A percentile compares a stretch with the other conserved stretches of the same genome.
Conservation (phyloP, 2,113 vertebrate genomes). For the Anoplopoma fimbria region DNA sequence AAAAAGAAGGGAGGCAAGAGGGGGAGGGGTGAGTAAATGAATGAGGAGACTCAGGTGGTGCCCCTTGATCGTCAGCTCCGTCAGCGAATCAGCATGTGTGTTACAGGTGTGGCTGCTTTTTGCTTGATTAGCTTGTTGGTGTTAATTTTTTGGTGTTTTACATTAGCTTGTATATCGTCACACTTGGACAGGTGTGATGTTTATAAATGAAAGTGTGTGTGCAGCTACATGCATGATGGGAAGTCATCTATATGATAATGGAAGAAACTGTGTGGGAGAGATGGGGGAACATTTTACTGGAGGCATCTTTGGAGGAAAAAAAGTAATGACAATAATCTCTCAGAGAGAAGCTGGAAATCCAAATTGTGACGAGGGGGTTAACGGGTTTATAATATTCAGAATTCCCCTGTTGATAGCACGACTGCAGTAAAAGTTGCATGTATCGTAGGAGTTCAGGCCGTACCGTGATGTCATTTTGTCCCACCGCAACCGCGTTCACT, state of each 20-base stretch:
- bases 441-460: too few species aligned
- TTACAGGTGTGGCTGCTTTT: slow-evolving; percentile 36
- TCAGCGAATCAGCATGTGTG: slow-evolving; percentile 38
- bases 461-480: too few species aligned
- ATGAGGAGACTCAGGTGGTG: slow-evolving; percentile 28
- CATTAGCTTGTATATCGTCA: not conserved
- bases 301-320: too few species aligned
- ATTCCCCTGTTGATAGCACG: too few species aligned
- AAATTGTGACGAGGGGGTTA: not conserved
- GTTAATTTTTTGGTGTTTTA: not conserved
- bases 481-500: too few species aligned
- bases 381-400: too few species aligned
- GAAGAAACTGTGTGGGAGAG: not conserved
- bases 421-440: too few species aligned
- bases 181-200: slow-evolving; percentile 5
- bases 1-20: slow-evolving; percentile 9
- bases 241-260: slow-evolving; percentile 61
- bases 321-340: not conserved
- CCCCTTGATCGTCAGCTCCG: slow-evolving; percentile 25
- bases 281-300: too few species aligned
- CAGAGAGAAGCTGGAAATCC: not conserved
- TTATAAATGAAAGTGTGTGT: not conserved
- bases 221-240: too few species aligned
- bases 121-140: slow-evolving; percentile 15
- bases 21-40: slow-evolving; percentile 30